A percentile compares a stretch with the other conserved stretches of the same genome.
Conservation (phyloP, 64 coral and sea anemone species). For the Dendronephthya gigantea region DNA sequence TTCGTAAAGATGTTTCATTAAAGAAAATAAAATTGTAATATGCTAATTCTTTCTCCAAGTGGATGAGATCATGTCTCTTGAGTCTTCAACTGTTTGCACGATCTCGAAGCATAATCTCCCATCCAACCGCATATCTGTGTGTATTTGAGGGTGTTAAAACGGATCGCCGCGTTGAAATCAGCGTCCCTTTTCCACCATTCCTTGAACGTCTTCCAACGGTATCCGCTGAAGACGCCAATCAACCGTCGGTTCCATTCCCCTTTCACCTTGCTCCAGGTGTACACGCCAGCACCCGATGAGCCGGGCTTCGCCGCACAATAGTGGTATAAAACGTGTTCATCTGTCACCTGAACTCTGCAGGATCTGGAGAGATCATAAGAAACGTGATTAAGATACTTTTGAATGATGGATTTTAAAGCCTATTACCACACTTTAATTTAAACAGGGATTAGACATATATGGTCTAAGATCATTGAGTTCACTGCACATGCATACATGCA, state of each 20-base stretch:
- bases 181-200: background rate
- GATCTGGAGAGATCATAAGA: background rate
- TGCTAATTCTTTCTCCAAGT: too few relatives aligned
- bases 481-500: too few relatives aligned
- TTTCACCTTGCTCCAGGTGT: background rate
- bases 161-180: conserved; percentile 37
- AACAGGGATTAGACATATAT: too few relatives aligned
- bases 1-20: background rate
- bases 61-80: background rate
- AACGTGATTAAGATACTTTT: too few relatives aligned
- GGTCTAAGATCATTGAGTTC: too few relatives aligned
- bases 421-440: too few relatives aligned
- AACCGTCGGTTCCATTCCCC: background rate
- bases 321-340: conserved; percentile 27
- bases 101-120: conserved; percentile 14
- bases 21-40: background rate
- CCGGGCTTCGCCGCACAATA: conserved; percentile 40
- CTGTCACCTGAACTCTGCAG: background rate
- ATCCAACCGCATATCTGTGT: conserved; percentile 34
- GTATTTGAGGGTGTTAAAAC: conserved; percentile 19
- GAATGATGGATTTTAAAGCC: too few relatives aligned
- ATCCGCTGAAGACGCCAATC: conserved; percentile 31
- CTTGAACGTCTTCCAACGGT: background rate
- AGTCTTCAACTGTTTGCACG: background rate
- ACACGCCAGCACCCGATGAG: conserved; percentile 40